These are phyloP conservation scores for Andrena flavipes DNA, from an alignment of 2,888 invertebrate species.

Conservation along the genomic window DNA sequence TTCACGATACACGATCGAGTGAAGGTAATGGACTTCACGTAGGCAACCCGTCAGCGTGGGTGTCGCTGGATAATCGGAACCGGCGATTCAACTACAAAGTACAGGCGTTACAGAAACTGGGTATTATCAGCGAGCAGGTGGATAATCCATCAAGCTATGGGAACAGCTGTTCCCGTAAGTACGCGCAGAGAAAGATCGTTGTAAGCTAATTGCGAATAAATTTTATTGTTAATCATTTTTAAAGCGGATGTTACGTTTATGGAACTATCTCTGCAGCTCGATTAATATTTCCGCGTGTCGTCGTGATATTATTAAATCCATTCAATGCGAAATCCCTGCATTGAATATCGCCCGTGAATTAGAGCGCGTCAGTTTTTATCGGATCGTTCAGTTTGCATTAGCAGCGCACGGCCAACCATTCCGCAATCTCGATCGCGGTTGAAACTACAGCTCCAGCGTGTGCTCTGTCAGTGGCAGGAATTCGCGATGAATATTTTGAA, in stretches of 20 bases:
- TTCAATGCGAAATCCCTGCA: not conserved
- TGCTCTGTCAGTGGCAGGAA: not conserved
- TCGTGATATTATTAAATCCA: not conserved
- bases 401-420: not conserved
- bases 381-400: not conserved
- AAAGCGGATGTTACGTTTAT: too few species aligned
- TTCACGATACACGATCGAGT: conserved; percentile 40
- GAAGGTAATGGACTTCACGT: conserved; percentile 52
- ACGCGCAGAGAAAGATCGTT: too few species aligned
- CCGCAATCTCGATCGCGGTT: conserved; percentile 19
- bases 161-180: too few species aligned
- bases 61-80: conserved; percentile 48
- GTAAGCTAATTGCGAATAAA: too few species aligned
- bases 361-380: not conserved
- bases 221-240: too few species aligned
- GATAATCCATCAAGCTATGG: too few species aligned
- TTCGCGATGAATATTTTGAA: conserved; percentile 32
- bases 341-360: not conserved
- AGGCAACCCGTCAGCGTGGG: conserved; percentile 42
- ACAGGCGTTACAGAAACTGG: not conserved
- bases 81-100: conserved; percentile 13
- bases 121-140: too few species aligned
- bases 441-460: not conserved
- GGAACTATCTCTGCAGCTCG: too few species aligned
- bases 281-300: not conserved